Evolutionary conservation across 1,140 invertebrate species (phyloP).

Genomic region (Lordiphosa clarofinis): DNA sequence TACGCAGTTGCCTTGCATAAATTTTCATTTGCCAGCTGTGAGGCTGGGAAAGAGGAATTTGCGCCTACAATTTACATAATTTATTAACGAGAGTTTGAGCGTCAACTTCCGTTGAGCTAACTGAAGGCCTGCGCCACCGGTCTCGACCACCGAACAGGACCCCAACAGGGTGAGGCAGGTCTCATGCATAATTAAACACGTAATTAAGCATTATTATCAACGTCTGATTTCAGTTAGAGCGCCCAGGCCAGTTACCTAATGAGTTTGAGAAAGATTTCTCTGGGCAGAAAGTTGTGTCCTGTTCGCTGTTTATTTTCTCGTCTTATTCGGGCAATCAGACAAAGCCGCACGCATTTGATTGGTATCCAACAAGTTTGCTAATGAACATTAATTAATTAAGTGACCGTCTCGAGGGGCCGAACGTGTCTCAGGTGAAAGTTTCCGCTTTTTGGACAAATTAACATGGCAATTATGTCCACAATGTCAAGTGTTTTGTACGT

Average conservation of each 20-base stretch:
- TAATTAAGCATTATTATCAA: conserved; percentile 78
- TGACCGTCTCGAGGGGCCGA: conserved; percentile 22
- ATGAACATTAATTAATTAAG: conserved; percentile 75
- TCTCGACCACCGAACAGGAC: conserved; percentile 19
- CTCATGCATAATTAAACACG: conserved; percentile 76
- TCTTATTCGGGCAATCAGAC: conserved; percentile 49
- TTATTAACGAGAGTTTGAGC: conserved; percentile 77
- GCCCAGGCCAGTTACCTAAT: conserved; percentile 52
- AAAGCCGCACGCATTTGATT: conserved; percentile 59
- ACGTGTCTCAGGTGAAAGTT: conserved; percentile 27
- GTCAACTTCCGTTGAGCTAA: conserved; percentile 60
- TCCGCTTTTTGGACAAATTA: conserved; percentile 7
- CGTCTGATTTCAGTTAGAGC: conserved; percentile 64
- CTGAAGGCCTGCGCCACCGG: neutral
- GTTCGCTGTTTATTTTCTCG: neutral
- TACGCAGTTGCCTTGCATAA: conserved; percentile 39
- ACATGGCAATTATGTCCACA: conserved; percentile 7
- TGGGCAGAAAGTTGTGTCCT: conserved; percentile 30
- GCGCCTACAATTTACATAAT: conserved; percentile 75
- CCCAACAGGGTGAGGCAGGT: conserved; percentile 29
- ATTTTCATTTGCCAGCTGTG: conserved; percentile 47
- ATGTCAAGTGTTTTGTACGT: conserved; percentile 6
- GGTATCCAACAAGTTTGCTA: conserved; percentile 60
- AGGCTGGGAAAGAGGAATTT: conserved; percentile 36
- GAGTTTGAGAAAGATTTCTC: conserved; percentile 60